A percentile compares a stretch with the other conserved stretches of the same genome.
These are phyloP conservation scores for Plectus sambesii DNA, from an alignment of 1,140 invertebrate species.

Conservation along the genomic window DNA sequence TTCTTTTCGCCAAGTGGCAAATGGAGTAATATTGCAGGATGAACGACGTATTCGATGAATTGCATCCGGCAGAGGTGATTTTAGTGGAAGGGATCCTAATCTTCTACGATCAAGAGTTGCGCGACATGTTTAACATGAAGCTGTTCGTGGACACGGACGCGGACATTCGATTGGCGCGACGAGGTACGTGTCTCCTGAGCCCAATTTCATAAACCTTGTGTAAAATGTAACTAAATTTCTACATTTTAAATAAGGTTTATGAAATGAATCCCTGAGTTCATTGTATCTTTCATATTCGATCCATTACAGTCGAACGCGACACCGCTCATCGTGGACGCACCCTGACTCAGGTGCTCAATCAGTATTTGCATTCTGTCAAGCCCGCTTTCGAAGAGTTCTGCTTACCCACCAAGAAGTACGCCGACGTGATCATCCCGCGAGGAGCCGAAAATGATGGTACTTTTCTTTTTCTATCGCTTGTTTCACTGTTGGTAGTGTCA, in stretches of 20 bases:
- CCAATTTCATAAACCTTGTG: neutral
- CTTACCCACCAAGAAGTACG: slow-evolving; percentile 97
- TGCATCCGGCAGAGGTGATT: slow-evolving; percentile 95
- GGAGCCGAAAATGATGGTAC: slow-evolving; percentile 36
- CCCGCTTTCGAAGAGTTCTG: slow-evolving; percentile 99
- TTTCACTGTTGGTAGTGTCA: too few relatives aligned
- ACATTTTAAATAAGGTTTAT: too few relatives aligned
- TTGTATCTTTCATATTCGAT: too few relatives aligned
- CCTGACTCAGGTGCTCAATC: slow-evolving; percentile 81
- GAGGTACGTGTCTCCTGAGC: slow-evolving; percentile 56
- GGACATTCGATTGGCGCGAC: slow-evolving; percentile 80
- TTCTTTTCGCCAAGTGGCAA: too few relatives aligned
- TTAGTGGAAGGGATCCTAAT: slow-evolving; percentile 94
- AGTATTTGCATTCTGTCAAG: slow-evolving; percentile 94
- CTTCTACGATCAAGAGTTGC: slow-evolving; percentile 84
- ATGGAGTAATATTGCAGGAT: too few relatives aligned
- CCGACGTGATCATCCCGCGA: slow-evolving; percentile 84
- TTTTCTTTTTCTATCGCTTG: too few relatives aligned
- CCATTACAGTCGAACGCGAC: slow-evolving; percentile 35
- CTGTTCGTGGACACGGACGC: slow-evolving; percentile 98
- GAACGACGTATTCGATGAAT: slow-evolving; percentile 59
- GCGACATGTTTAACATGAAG: slow-evolving; percentile 95
- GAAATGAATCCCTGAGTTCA: too few relatives aligned
- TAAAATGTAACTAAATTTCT: too few relatives aligned
- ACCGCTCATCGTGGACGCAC: slow-evolving; percentile 69